Evolutionary conservation across 1,140 invertebrate species (phyloP).

Genomic region (Aricia agestis): DNA sequence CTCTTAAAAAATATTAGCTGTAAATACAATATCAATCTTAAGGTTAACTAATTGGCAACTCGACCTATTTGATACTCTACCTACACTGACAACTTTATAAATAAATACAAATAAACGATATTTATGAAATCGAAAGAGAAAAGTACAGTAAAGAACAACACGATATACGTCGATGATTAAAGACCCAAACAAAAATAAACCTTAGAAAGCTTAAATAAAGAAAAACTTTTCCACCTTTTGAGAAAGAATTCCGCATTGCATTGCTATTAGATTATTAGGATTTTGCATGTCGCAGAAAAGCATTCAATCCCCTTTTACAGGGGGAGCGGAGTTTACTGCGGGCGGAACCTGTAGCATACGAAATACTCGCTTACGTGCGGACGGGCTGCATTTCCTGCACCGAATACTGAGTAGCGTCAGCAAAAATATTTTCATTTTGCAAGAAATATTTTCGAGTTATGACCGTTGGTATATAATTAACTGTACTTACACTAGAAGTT

Average conservation of each 20-base stretch:
- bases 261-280: conserved; percentile 22
- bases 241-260: conserved; percentile 1
- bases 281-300: conserved; percentile 18
- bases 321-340: conserved; percentile 24
- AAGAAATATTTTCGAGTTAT: neutral
- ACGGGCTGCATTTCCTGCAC: conserved; percentile 58
- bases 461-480: neutral
- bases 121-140: too few relatives aligned
- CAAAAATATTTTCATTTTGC: conserved; percentile 30
- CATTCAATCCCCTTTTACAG: conserved; percentile 24
- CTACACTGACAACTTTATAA: too few relatives aligned
- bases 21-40: too few relatives aligned
- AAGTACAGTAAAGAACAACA: too few relatives aligned
- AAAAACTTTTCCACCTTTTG: neutral
- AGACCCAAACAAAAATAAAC: neutral
- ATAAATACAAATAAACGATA: too few relatives aligned
- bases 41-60: too few relatives aligned
- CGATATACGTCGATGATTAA: too few relatives aligned
- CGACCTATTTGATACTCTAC: too few relatives aligned
- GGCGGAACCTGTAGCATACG: conserved; percentile 37
- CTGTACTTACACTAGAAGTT: neutral
- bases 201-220: neutral
- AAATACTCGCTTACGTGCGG: conserved; percentile 45
- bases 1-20: too few relatives aligned
- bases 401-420: conserved; percentile 36